Evolutionary conservation across 2,797 vertebrate species (phyloP), one percentile per base, ranked within the genome.

Genomic region (Sebastes hubbsi): DNA sequence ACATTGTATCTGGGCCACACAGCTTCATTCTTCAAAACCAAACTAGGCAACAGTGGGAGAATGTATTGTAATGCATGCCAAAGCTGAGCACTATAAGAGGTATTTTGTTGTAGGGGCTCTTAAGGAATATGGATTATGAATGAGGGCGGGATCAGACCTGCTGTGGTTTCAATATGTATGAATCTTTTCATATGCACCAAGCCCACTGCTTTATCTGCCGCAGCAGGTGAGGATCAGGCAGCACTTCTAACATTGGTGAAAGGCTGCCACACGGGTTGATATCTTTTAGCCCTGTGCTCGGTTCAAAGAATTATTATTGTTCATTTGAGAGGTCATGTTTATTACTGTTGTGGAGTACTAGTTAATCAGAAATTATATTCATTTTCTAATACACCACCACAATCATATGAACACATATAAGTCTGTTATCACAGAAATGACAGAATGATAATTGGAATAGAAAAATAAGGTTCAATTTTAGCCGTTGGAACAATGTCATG

Each of bases 131-230:
- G 93, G 92, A 94, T 94, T 95, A 93, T 93, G 90, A 94, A 92
- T 92, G 87, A 90, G 82, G 89, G 84, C 62, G 69, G 84, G 87
- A 90, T 89, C 90, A 87, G 89, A 89, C 92, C 92, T 89, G 92
- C 93, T 94, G 94, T 86, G 94, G 87, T 90, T 95, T 94, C 89
- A 94, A 93, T 95, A 95, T 95, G 93, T 90, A 95, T 94, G 91
- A 94, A 84, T 76, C 87, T 92, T 94, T 95, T 94, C 87, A 93
- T 92, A 86, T 92, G 86, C 88, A 83, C 71, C 11, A n/a, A 78
- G 76, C 86, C 65, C 18, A 16, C 66, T 74, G 83, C 89, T 92
- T 92, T 95, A 91, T 94, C 68, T 79, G 55, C 58, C 88, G 20
- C 94, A 90, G 93, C 92, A 90, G 92, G 94, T 89, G 90, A 88